These are phyloP conservation scores for Caerostris extrusa DNA, from an alignment of 1,140 invertebrate genomes.

Conservation along the genomic window DNA sequence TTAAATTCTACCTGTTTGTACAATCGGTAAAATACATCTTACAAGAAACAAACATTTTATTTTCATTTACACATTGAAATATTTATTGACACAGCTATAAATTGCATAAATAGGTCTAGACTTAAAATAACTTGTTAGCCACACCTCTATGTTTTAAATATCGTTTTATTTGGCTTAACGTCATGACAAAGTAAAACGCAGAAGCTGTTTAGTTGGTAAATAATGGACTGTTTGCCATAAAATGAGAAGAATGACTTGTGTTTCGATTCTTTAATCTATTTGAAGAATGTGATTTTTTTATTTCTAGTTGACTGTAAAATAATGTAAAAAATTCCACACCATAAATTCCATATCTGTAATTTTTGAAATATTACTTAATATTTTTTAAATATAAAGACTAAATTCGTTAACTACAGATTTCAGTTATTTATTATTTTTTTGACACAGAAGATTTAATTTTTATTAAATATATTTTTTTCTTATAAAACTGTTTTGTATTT, in stretches of 20 bases:
- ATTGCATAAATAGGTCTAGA: background rate
- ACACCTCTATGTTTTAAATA: slow-evolving; percentile 8
- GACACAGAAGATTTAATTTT: too few species aligned
- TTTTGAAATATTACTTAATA: too few species aligned
- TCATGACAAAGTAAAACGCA: background rate
- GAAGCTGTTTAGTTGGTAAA: background rate
- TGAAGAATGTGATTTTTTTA: background rate
- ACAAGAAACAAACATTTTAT: slow-evolving; percentile 2
- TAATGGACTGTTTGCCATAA: background rate
- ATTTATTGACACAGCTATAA: slow-evolving; percentile 27
- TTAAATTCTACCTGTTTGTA: background rate
- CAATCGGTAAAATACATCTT: background rate
- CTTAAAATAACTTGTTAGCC: background rate
- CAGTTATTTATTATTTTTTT: too few species aligned
- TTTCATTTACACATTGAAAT: background rate
- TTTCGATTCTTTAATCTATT: background rate
- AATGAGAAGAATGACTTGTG: background rate
- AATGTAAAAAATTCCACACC: too few species aligned
- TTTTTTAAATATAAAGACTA: too few species aligned
- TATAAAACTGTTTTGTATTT: too few species aligned
- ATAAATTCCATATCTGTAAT: too few species aligned
- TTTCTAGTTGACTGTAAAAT: too few species aligned
- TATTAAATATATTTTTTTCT: too few species aligned
- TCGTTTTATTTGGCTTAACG: slow-evolving; percentile 20
- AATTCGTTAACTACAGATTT: too few species aligned